Evolutionary conservation across 2,797 vertebrate genomes (phyloP).

Genomic region (Phataginus tetradactyla): DNA sequence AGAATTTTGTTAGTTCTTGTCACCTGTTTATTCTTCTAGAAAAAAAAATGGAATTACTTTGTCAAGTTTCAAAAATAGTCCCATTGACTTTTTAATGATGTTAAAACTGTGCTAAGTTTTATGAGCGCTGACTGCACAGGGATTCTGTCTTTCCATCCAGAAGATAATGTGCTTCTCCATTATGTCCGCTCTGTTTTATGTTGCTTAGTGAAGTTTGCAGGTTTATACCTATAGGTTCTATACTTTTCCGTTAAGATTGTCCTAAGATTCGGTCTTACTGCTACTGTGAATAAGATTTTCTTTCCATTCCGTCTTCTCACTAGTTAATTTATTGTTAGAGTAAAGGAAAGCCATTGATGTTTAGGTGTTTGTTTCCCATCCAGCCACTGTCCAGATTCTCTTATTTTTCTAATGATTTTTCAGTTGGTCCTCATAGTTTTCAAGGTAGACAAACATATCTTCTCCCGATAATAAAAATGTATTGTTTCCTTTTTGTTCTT

Average conservation of each 20-base stretch:
- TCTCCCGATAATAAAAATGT: background rate
- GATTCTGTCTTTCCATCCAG: background rate
- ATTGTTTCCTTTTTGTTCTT: background rate
- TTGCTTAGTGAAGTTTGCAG: background rate
- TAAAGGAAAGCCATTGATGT: background rate
- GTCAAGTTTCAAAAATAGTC: background rate
- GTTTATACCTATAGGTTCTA: too few species aligned
- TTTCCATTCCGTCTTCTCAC: background rate
- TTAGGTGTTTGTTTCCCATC: background rate
- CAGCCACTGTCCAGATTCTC: background rate
- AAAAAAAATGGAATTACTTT: conserved; percentile 1
- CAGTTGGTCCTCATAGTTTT: background rate
- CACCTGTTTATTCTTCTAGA: background rate
- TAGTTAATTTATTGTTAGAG: background rate
- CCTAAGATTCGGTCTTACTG: background rate
- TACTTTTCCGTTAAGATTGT: background rate
- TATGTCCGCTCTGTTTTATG: background rate
- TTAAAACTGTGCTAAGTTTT: background rate
- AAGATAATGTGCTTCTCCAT: background rate
- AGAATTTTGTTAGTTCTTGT: background rate
- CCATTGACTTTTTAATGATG: background rate
- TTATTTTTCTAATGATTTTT: conserved; percentile 15
- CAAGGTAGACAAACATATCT: background rate
- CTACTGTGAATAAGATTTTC: background rate
- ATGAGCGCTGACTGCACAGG: background rate